Evolutionary conservation across 2,888 invertebrate genomes (phyloP), one percentile per base, ranked within the genome.

Genomic region (Hypomecis atomaria): DNA sequence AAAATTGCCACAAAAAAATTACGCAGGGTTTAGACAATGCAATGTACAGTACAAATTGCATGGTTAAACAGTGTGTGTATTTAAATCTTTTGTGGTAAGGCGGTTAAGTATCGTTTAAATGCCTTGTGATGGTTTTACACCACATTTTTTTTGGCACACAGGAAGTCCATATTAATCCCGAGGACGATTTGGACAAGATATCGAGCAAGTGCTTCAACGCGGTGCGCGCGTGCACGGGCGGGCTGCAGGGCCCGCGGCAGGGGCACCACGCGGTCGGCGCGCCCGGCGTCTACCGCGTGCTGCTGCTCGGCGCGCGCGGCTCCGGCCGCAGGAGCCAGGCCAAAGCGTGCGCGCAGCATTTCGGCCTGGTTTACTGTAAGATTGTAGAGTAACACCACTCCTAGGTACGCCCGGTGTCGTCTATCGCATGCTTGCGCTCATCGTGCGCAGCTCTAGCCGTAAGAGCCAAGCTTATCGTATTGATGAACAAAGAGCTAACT

Each of bases 231-330:
- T 78, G 81, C 57, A 61, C 78, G 0, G 76, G 84, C 1, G 91
- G 90, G 0, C 84, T 82, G 7, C 90, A 90, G 68, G 84, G 87
- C 4, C 70, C 81, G 0, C 71, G 71, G 57, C 89, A 87, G 63
- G 90, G 86, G 0, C 59, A 76, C 59, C 82, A 86, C 68, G 86
- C 78, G 60, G 66, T 79, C 0, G 91, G 91, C 0, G 93, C 94
- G 0, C 94, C 95, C 0, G 90, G 90, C 38, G 83, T 90, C 40
- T 94, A 94, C 71, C 90, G 95, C 44, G 92, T 95, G 59, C 78
- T 94, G 43, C 78, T 96, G 0, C 76, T 95, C 1, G 95, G 95
- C 5, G 93, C 94, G 0, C 82, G 93, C 50, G 95, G 95, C 62
- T 93, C 93, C 11, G 94, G 95, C 1, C 85, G 94, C 40, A 88